These are phyloP conservation scores for Tipula lateralis DNA, from an alignment of 2,888 invertebrate species.

Conservation along the genomic window DNA sequence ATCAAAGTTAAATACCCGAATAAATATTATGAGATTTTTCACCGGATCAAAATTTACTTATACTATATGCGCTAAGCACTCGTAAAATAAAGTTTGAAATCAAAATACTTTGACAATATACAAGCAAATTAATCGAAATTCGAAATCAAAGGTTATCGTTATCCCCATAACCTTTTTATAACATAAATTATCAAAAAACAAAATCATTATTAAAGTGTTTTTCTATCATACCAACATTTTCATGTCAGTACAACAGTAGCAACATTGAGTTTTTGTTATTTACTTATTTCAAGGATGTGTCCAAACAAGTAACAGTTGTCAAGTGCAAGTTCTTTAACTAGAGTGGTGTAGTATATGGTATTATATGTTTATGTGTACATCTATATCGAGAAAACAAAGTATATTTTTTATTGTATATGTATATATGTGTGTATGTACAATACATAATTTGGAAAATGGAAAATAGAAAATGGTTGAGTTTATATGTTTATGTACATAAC, in stretches of 20 bases:
- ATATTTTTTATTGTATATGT: not conserved
- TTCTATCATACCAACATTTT: not conserved
- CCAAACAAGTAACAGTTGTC: conserved; percentile 24
- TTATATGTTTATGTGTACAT: not conserved
- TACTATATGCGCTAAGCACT: not conserved
- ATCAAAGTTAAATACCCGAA: too few species aligned
- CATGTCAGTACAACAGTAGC: not conserved
- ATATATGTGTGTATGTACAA: not conserved
- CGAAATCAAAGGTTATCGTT: not conserved
- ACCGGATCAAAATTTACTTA: not conserved
- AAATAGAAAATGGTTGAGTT: conserved; percentile 24
- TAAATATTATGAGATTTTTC: not conserved
- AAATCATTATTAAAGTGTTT: conserved; percentile 5
- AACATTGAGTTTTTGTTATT: not conserved
- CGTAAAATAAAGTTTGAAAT: too few species aligned
- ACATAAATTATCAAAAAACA: not conserved
- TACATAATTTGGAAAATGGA: not conserved
- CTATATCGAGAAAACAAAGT: not conserved
- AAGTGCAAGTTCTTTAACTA: conserved; percentile 19
- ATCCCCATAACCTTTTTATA: not conserved
- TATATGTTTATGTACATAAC: not conserved
- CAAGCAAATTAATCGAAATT: not conserved
- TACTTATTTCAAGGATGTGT: conserved; percentile 24
- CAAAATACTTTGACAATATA: too few species aligned
- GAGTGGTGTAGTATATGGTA: not conserved